Conservation (phyloP, 2,888 invertebrate genomes). For the Limenitis camilla region DNA sequence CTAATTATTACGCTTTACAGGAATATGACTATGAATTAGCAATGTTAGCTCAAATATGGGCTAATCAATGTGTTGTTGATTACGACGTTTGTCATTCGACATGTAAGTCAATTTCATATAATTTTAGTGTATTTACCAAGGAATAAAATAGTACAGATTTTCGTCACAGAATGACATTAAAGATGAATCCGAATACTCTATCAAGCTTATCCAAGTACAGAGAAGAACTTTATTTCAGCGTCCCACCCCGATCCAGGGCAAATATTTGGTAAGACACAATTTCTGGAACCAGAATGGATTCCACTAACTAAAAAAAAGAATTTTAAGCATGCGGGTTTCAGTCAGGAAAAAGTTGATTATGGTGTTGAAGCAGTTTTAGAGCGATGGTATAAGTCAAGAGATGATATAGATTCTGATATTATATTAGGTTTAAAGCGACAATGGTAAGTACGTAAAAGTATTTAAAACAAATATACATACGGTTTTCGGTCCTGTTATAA, state of each 20-base stretch:
- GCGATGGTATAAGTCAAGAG: neutral
- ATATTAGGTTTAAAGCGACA: neutral
- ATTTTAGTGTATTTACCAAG: too few relatives aligned
- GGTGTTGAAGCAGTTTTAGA: neutral
- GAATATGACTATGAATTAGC: slow-evolving; percentile 56
- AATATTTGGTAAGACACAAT: slow-evolving; percentile 34
- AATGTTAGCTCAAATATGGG: slow-evolving; percentile 51
- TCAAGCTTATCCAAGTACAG: too few relatives aligned
- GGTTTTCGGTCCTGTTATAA: too few relatives aligned
- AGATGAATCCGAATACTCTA: too few relatives aligned
- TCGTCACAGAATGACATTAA: too few relatives aligned
- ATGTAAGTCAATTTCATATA: too few relatives aligned
- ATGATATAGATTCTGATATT: neutral
- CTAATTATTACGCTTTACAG: slow-evolving; percentile 32
- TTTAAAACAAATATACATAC: too few relatives aligned
- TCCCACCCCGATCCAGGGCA: slow-evolving; percentile 45
- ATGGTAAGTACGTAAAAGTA: slow-evolving; percentile 1
- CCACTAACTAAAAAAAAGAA: slow-evolving; percentile 4
- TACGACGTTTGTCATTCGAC: too few relatives aligned
- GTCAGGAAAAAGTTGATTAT: slow-evolving; percentile 32
- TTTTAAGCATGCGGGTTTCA: slow-evolving; percentile 29
- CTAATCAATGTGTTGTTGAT: slow-evolving; percentile 42
- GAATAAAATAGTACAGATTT: too few relatives aligned
- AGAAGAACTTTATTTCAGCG: slow-evolving; percentile 32
- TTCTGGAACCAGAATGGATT: slow-evolving; percentile 40